phyloP scores from a whole-genome alignment of 2,888 invertebrate species.

The Sarcophaga subvicina region DNA sequence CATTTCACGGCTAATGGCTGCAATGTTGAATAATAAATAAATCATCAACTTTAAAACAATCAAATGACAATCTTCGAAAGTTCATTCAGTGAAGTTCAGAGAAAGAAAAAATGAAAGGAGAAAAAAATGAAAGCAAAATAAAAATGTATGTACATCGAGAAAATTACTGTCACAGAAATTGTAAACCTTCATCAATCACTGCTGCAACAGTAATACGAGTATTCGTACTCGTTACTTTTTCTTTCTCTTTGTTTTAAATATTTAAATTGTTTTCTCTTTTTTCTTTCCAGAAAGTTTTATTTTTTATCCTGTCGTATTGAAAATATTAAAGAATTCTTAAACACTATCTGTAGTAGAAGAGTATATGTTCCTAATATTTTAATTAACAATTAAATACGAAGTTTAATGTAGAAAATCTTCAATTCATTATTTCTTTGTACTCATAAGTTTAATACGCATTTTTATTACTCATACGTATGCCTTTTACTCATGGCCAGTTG shows the following conservation, averaged over 20 bases:
- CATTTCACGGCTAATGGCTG: neutral
- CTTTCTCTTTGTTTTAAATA: neutral
- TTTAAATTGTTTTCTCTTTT: neutral
- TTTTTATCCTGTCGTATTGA: too few species aligned
- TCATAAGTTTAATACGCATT: too few species aligned
- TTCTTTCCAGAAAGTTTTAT: neutral
- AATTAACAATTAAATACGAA: too few species aligned
- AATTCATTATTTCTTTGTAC: too few species aligned
- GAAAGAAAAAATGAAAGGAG: neutral
- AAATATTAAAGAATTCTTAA: too few species aligned
- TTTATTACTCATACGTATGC: too few species aligned
- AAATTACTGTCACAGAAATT: neutral
- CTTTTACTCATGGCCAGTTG: too few species aligned
- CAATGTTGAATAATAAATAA: neutral
- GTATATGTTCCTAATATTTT: too few species aligned
- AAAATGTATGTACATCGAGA: neutral
- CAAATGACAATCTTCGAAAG: neutral
- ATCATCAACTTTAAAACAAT: neutral
- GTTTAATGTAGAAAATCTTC: too few species aligned
- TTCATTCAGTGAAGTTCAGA: neutral
- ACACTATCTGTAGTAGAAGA: too few species aligned
- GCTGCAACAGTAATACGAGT: neutral
- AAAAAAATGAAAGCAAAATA: neutral
- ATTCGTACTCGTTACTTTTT: neutral
- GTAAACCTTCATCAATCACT: neutral